Base-by-base conservation (phyloP, 2,888 invertebrate species). In the Arrhopalites spinosus region DNA sequence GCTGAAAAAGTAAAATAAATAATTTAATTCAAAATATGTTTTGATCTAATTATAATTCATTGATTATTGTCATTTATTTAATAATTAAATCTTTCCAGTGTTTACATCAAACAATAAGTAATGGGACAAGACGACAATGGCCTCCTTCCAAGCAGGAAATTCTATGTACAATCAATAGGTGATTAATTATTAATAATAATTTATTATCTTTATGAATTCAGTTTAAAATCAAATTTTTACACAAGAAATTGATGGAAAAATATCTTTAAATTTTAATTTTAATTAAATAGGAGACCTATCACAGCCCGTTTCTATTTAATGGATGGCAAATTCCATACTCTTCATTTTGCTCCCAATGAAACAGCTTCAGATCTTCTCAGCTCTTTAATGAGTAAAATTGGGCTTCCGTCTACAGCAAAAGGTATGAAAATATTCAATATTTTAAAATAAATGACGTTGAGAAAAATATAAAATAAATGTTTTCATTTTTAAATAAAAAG, bases 321-420 rank as follows among this genome's bases (percentile, higher is more conserved):
- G 90, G 96, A 96, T 85, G 96, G 96, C 0, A 95, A 96, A 84
- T 96, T 95, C 85, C 94, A 96, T 86, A 94, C 95, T 0, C 91
- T 97, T 0, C 96, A 96, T 86, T 97, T 97, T 87, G 95, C 96
- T 84, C 95, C 96, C 0, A 95, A 95, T 43, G 94, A 96, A 66
- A 95, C 95, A 0, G 56, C 70, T 93, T 95, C 2, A 90, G 95
- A 96, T 84, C 93, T 96, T 1, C 91, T 96, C 85, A 91, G 92
- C 84, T 91, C 93, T 84, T 91, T 97, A 63, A 90, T 94, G 81
- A 91, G 91, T 81, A 96, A 96, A 88, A 94, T 97, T 83, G 96
- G 96, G 0, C 89, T 95, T 75, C 89, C 90, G 76, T 90, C 92
- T 74, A 88, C 90, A 73, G 93, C 93, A 11, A 91, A 90, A 83